These are phyloP conservation scores for Australoheros scitulus DNA, from an alignment of 2,113 vertebrate species.

Conservation along the genomic window DNA sequence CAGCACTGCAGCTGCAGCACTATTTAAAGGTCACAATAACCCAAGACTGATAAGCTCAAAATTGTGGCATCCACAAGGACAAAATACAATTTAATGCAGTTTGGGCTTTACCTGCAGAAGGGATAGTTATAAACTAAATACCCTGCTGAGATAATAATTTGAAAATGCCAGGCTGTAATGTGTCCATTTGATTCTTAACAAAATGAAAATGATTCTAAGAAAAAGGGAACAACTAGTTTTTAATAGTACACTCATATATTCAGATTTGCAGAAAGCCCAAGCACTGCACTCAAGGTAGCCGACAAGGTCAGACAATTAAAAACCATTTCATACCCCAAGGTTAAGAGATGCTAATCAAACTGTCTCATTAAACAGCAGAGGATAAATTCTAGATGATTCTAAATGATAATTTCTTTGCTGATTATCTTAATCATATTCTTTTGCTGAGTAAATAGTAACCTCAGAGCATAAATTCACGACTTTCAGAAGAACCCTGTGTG, in stretches of 20 bases:
- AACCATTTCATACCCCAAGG: slow-evolving; percentile 61
- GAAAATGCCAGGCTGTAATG: background rate
- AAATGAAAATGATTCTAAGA: slow-evolving; percentile 18
- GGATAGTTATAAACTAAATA: slow-evolving; percentile 9
- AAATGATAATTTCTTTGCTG: slow-evolving; percentile 47
- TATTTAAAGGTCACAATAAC: slow-evolving; percentile 79
- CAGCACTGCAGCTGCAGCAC: slow-evolving; percentile 45
- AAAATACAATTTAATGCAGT: slow-evolving; percentile 43
- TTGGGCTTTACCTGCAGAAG: slow-evolving; percentile 27
- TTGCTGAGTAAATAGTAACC: slow-evolving; percentile 42
- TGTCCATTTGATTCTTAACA: slow-evolving; percentile 1
- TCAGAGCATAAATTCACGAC: background rate
- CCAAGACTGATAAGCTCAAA: slow-evolving; percentile 67
- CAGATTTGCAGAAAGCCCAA: slow-evolving; percentile 6
- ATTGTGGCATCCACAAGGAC: slow-evolving; percentile 47
- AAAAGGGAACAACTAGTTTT: background rate
- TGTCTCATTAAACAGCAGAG: slow-evolving; percentile 60
- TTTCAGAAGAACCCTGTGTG: background rate
- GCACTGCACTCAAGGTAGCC: slow-evolving; percentile 9
- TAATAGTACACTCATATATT: background rate
- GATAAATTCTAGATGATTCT: slow-evolving; percentile 52
- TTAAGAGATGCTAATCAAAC: slow-evolving; percentile 65
- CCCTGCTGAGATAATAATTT: background rate
- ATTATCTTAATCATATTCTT: slow-evolving; percentile 54
- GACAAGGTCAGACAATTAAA: slow-evolving; percentile 47